Conservation (phyloP, 2,113 vertebrate genomes). For the Alosa alosa region DNA sequence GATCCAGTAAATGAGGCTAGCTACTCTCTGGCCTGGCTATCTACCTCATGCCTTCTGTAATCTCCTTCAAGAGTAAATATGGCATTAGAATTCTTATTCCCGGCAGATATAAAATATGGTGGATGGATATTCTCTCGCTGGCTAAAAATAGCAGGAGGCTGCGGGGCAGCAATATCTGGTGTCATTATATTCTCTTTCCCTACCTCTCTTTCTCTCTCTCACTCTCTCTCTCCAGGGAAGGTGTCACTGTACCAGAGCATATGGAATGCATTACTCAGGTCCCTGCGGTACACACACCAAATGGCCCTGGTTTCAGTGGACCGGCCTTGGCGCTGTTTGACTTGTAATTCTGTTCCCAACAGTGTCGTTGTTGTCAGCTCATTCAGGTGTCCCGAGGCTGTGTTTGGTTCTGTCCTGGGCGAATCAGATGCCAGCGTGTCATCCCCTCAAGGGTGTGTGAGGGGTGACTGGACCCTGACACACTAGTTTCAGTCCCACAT, state of each 20-base stretch:
- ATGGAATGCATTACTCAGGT: slow-evolving; percentile 28
- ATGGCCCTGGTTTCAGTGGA: not conserved
- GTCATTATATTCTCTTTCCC: slow-evolving; percentile 9
- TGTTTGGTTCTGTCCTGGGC: not conserved
- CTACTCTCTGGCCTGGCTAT: not conserved
- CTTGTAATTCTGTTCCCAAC: slow-evolving; percentile 20
- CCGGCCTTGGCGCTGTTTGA: slow-evolving; percentile 13
- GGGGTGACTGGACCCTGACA: not conserved
- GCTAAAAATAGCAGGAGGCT: slow-evolving; percentile 35
- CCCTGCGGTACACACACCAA: not conserved
- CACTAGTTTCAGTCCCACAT: not conserved
- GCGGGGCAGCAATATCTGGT: slow-evolving; percentile 21
- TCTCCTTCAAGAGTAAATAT: not conserved
- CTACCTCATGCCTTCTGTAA: not conserved
- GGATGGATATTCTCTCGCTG: not conserved
- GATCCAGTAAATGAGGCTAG: not conserved
- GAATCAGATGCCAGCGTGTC: not conserved
- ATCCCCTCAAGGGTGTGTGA: not conserved
- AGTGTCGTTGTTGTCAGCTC: not conserved
- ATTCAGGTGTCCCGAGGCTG: not conserved
- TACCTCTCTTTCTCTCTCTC: slow-evolving; percentile 14
- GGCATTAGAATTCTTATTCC: not conserved
- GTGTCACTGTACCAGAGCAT: slow-evolving; percentile 20
- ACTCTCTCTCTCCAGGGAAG: slow-evolving; percentile 27
- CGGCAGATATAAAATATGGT: not conserved